A percentile compares a stretch with the other conserved stretches of the same genome.
These are phyloP conservation scores for Donacobius atricapilla DNA, from an alignment of 2,113 vertebrate genomes.

Conservation along the genomic window DNA sequence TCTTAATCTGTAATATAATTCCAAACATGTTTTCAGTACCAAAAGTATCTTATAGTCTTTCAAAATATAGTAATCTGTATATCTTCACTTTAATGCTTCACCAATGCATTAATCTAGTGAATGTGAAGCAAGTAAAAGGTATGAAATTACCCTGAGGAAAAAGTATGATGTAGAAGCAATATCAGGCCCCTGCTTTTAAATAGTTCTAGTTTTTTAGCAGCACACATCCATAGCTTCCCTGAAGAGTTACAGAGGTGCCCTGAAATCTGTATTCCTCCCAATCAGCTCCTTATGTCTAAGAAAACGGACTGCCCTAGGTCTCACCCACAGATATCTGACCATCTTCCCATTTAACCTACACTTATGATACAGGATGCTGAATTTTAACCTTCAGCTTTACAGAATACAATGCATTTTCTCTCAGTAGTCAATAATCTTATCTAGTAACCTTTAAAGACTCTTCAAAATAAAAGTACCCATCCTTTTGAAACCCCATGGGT, in stretches of 20 bases:
- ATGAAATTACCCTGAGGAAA: background rate
- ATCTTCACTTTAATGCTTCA: background rate
- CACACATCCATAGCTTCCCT: background rate
- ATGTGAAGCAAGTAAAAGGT: background rate
- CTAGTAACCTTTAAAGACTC: background rate
- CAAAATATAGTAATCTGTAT: background rate
- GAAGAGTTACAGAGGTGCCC: background rate
- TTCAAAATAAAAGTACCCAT: background rate
- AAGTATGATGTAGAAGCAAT: background rate
- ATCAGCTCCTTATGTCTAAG: background rate
- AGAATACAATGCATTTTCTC: background rate
- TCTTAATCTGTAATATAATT: background rate
- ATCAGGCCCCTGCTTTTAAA: background rate
- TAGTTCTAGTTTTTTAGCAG: background rate
- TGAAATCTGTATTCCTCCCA: background rate
- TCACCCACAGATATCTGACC: background rate
- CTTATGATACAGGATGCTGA: background rate
- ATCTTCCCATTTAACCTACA: background rate
- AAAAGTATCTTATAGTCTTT: background rate
- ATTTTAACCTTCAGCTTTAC: background rate
- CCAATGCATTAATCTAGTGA: background rate
- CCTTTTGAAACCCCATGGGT: background rate
- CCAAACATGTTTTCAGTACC: background rate
- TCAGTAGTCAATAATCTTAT: background rate
- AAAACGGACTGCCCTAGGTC: background rate